Base-by-base conservation (phyloP, 2,113 vertebrate genomes). In the Brevimyrus niger region DNA sequence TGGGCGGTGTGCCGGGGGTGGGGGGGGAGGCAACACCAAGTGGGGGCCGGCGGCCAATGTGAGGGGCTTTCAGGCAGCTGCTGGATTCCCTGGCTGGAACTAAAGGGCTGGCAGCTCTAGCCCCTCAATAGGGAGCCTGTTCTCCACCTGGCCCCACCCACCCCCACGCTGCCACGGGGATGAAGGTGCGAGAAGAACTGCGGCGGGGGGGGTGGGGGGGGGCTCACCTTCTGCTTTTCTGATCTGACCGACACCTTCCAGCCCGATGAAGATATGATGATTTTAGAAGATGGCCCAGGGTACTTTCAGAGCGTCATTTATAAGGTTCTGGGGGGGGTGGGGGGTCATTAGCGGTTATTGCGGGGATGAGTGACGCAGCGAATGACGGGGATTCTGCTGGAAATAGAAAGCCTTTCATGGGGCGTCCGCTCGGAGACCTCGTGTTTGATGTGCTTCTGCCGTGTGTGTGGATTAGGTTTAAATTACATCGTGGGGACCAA, bases 221-320 rank as follows among this genome's bases (percentile, higher is more conserved):
- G 23, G 23, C 55, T n/a, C 21, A 23, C 55, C 31, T 3, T 35
- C 65, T 35, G 11, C 65, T 13, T 73, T n/a, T 13, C 65, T 73
- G 65, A 73, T 73, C 65, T 35, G 65, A 13, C 65, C 10, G 13
- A 35, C 27, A 83, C 35, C 42, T 44, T 17, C 38, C 1, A 46
- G 42, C 8, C 42, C 6, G 94, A 94, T 94, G 91, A 90, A 93
- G 90, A 94, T 91, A 93, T 92, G 94, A 93, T 87, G 90, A 86
- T 91, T 93, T 92, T 90, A 93, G 35, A 53, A 53, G 92, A 89
- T 51, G 69, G 91, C 85, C 91, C 92, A 3, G 87, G 93, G 91
- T 92, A 94, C 93, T 94, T 93, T 95, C 94, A 93, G 91, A 89
- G 11, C 95, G 92, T 89, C 48, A 92, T 90, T 96, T 94, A 94